These are phyloP conservation scores for Mesembrinibis cayennensis DNA, from an alignment of 2,113 vertebrate genomes.

Conservation along the genomic window DNA sequence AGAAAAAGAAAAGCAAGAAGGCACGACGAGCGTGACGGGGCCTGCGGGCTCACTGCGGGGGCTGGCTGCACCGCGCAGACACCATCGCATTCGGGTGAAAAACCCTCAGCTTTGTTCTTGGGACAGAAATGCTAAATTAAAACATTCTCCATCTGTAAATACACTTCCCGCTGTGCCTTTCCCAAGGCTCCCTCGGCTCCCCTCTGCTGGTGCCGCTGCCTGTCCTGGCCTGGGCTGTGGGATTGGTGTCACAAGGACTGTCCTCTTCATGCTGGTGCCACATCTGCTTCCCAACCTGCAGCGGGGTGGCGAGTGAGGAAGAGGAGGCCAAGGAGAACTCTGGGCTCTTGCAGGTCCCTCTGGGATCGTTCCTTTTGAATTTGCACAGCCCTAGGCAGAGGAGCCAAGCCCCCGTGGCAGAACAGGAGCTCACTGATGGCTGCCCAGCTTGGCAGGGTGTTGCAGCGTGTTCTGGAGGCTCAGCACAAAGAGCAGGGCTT, in stretches of 20 bases:
- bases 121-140: background rate
- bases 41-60: accelerated
- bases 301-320: accelerated
- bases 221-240: accelerated
- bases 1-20: slow-evolving; percentile 84
- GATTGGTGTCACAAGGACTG: accelerated
- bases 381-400: background rate
- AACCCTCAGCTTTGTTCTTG: background rate
- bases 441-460: accelerated
- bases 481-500: background rate
- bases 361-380: accelerated
- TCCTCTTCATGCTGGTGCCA: background rate
- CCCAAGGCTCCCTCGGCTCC: accelerated
- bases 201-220: accelerated
- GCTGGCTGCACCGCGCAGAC: accelerated
- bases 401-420: accelerated
- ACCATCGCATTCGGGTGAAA: accelerated
- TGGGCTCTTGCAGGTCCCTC: background rate
- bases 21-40: slow-evolving; percentile 10
- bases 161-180: background rate
- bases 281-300: background rate
- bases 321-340: background rate
- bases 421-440: background rate
- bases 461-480: background rate
- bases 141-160: background rate